A percentile compares a stretch with the other conserved stretches of the same genome.
Evolutionary conservation across 2,113 vertebrate genomes (phyloP).

Genomic region (Thalassoma bifasciatum): DNA sequence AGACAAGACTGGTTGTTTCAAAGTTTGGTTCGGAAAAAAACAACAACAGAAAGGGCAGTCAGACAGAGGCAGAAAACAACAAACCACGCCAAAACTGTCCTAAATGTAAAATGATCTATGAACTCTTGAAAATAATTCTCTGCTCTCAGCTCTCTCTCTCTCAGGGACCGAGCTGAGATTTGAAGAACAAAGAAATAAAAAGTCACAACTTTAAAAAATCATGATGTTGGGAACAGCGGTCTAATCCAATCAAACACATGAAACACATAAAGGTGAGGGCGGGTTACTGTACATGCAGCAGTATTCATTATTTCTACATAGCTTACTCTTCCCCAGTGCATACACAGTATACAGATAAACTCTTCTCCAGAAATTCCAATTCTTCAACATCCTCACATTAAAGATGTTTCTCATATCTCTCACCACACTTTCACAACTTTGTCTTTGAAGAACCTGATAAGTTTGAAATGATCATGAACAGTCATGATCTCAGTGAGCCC

Average conservation of each 20-base stretch:
- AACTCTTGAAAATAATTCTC: no score
- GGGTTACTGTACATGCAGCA: constrained; percentile 30
- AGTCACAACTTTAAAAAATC: background rate
- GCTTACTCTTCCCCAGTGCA: constrained; percentile 50
- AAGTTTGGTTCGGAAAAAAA: constrained; percentile 21
- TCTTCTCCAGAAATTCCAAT: constrained; percentile 20
- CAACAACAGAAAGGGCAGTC: background rate
- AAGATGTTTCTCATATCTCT: background rate
- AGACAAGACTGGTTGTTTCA: constrained; percentile 11
- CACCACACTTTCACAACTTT: no score
- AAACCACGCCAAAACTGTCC: background rate
- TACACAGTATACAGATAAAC: constrained; percentile 77
- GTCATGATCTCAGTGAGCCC: constrained; percentile 1
- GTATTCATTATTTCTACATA: constrained; percentile 6
- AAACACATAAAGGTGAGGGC: background rate
- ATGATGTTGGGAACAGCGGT: no score
- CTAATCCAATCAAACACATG: constrained; percentile 7
- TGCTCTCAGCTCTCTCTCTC: background rate
- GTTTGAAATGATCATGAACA: background rate
- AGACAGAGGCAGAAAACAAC: background rate
- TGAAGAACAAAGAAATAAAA: background rate
- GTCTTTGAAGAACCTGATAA: constrained; percentile 3
- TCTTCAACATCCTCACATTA: constrained; percentile 10
- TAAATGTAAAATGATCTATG: background rate
- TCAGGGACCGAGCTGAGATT: background rate